Percentiles rank a stretch among this genome's conserved stretches.
Evolutionary conservation across 2,888 invertebrate genomes (phyloP).

Genomic region (Ferdinandea cuprea): DNA sequence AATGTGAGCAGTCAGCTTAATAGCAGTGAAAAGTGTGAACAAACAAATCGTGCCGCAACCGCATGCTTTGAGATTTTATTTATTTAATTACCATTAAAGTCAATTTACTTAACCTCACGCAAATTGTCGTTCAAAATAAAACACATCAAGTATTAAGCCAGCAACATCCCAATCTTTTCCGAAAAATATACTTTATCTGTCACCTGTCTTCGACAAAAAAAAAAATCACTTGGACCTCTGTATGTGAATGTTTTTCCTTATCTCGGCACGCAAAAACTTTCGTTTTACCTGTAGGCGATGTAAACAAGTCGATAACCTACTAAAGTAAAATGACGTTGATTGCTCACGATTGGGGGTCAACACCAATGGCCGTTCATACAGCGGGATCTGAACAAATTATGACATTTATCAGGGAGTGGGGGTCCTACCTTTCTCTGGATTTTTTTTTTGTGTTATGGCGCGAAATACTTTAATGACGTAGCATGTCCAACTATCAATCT

Average conservation of each 20-base stretch:
- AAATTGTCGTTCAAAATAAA: background rate
- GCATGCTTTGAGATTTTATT: background rate
- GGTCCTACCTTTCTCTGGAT: background rate
- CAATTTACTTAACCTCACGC: constrained; percentile 8
- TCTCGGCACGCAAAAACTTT: constrained; percentile 13
- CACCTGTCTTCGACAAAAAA: background rate
- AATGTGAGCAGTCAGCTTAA: background rate
- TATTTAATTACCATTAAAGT: background rate
- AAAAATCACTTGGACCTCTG: background rate
- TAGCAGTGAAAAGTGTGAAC: background rate
- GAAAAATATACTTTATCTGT: constrained; percentile 20
- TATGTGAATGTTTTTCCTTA: constrained; percentile 42
- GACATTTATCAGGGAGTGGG: constrained; percentile 34
- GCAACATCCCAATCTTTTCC: background rate
- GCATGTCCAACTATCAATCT: constrained; percentile 12
- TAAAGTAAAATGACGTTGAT: constrained; percentile 1
- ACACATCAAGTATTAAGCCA: background rate
- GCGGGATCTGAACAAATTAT: constrained; percentile 20
- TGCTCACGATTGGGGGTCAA: constrained; percentile 16
- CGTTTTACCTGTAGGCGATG: constrained; percentile 32
- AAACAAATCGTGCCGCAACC: background rate
- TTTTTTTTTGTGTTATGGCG: constrained; percentile 12
- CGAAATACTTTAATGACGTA: constrained; percentile 27
- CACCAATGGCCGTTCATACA: constrained; percentile 26
- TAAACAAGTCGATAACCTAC: constrained; percentile 45